A percentile compares a stretch with the other conserved stretches of the same genome.
Evolutionary conservation across 2,113 vertebrate genomes (phyloP).

Genomic region (Murina feae): DNA sequence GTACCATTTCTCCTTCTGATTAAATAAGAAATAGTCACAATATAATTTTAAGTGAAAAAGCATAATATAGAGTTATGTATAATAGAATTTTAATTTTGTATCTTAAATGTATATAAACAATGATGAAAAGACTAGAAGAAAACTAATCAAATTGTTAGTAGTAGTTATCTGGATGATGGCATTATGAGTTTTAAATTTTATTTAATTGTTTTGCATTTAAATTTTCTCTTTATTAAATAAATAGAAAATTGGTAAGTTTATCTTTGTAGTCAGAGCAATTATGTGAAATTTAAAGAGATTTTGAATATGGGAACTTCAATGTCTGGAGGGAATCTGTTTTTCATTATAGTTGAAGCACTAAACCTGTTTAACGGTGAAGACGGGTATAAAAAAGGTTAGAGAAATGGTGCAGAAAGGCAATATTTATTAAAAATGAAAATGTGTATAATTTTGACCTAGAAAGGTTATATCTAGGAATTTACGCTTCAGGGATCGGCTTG

Average conservation of each 20-base stretch:
- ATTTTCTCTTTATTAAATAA: not conserved
- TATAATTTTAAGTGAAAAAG: slow-evolving; percentile 23
- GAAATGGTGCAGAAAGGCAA: not conserved
- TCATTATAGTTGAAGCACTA: not conserved
- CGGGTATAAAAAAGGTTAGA: not conserved
- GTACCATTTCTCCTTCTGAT: not conserved
- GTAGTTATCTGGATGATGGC: not conserved
- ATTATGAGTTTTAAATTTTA: not conserved
- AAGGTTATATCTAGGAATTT: not conserved
- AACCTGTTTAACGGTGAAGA: not conserved
- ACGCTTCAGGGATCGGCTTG: not conserved
- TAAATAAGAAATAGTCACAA: not conserved
- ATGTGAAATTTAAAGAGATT: not conserved
- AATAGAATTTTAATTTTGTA: not conserved
- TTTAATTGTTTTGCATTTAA: not conserved
- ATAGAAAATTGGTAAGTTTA: not conserved
- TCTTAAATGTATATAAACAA: slow-evolving; percentile 4
- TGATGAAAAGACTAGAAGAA: not conserved
- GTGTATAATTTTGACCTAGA: not conserved
- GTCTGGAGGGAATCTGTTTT: not conserved
- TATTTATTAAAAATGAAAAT: slow-evolving; percentile 11
- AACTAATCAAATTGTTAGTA: not conserved
- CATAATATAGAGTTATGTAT: not conserved
- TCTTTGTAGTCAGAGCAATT: not conserved
- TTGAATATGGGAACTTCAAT: not conserved